These are phyloP conservation scores for Enteromius argenteus DNA, from an alignment of 2,797 vertebrate genomes.

Conservation along the genomic window DNA sequence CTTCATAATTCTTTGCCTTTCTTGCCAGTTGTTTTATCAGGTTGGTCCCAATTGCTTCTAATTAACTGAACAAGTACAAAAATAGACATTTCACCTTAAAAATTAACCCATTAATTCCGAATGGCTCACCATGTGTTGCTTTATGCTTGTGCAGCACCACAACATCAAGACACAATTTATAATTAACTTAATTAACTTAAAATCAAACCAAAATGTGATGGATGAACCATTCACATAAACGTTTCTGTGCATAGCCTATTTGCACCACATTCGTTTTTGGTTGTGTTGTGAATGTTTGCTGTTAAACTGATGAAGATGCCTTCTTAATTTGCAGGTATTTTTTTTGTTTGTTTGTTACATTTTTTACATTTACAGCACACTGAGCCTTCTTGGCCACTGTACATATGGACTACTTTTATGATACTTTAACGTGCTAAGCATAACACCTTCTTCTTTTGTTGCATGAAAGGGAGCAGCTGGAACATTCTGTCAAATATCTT, in stretches of 20 bases:
- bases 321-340: no score
- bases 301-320: no score
- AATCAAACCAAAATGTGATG: not conserved
- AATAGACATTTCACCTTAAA: not conserved
- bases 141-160: not conserved
- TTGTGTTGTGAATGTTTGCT: no score
- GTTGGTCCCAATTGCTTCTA: not conserved
- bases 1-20: not conserved
- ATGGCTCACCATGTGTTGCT: not conserved
- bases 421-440: no score
- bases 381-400: no score
- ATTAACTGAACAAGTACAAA: not conserved
- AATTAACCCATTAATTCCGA: not conserved
- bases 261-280: no score
- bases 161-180: not conserved
- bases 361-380: no score
- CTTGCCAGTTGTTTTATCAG: not conserved
- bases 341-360: no score
- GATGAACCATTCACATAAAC: no score
- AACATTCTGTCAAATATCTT: not conserved
- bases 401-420: not conserved
- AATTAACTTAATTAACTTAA: not conserved
- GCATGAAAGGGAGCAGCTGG: no score
- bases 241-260: no score
- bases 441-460: not conserved